phyloP scores from a whole-genome alignment of 2,888 invertebrate species.

The Heliconius hortense region DNA sequence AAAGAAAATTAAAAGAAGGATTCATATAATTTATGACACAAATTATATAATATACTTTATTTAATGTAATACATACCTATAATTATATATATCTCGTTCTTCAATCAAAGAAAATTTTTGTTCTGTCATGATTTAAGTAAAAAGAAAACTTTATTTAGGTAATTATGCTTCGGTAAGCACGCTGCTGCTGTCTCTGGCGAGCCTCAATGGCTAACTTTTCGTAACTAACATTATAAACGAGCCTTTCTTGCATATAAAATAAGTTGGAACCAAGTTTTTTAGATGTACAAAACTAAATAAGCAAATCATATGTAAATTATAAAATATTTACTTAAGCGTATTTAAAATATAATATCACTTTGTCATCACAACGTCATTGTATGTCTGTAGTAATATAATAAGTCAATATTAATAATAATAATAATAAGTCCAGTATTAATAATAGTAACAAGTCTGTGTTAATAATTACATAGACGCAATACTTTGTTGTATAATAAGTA shows the following conservation, averaged over 20 bases:
- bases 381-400: neutral
- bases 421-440: too few relatives aligned
- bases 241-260: constrained; percentile 28
- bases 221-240: neutral
- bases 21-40: neutral
- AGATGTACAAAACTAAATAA: neutral
- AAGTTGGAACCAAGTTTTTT: constrained; percentile 11
- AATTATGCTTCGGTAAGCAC: neutral
- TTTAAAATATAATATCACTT: constrained; percentile 1
- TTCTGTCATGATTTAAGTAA: neutral
- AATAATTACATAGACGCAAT: too few relatives aligned
- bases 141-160: neutral
- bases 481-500: neutral
- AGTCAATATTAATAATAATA: too few relatives aligned
- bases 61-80: neutral
- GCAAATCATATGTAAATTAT: neutral
- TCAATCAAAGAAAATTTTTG: neutral
- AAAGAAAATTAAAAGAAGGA: too few relatives aligned
- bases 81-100: neutral
- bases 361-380: neutral
- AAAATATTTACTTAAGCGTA: neutral
- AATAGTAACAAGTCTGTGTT: too few relatives aligned
- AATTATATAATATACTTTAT: neutral
- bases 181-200: neutral
- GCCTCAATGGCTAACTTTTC: constrained; percentile 15